Evolutionary conservation across 2,797 vertebrate species (phyloP).

Genomic region (Apodemus agrarius): DNA sequence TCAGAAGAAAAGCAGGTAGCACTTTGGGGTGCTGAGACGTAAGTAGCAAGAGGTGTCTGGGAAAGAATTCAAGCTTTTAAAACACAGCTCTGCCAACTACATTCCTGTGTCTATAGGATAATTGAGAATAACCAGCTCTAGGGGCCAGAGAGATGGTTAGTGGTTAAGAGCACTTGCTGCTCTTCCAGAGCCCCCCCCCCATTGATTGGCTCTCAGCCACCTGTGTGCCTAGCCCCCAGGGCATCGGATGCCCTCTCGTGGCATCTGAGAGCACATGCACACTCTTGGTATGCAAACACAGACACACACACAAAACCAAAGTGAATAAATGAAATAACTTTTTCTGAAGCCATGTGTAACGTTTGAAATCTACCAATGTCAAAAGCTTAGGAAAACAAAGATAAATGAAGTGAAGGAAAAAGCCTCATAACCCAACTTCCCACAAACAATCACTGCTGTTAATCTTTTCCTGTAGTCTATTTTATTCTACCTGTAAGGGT

Average conservation of each 20-base stretch:
- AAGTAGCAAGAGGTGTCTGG: neutral
- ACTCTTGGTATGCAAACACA: neutral
- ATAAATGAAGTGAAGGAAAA: neutral
- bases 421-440: neutral
- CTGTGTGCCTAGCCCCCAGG: neutral
- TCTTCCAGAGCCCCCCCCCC: neutral
- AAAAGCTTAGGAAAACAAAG: constrained; percentile 12
- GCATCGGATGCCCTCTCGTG: neutral
- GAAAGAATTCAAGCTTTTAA: neutral
- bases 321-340: neutral
- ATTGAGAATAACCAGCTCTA: neutral
- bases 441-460: neutral
- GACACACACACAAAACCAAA: neutral
- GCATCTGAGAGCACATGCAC: neutral
- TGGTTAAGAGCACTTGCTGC: neutral
- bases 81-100: neutral
- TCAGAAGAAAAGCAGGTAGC: neutral
- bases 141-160: neutral
- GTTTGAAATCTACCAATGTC: constrained; percentile 23
- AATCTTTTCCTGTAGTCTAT: neutral
- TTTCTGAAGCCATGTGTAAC: neutral
- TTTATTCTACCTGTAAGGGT: constrained; percentile 5
- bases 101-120: neutral
- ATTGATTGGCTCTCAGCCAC: neutral
- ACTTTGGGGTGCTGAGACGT: neutral